These are phyloP conservation scores for Centroberyx gerrardi DNA, from an alignment of 2,797 vertebrate species.

Conservation along the genomic window DNA sequence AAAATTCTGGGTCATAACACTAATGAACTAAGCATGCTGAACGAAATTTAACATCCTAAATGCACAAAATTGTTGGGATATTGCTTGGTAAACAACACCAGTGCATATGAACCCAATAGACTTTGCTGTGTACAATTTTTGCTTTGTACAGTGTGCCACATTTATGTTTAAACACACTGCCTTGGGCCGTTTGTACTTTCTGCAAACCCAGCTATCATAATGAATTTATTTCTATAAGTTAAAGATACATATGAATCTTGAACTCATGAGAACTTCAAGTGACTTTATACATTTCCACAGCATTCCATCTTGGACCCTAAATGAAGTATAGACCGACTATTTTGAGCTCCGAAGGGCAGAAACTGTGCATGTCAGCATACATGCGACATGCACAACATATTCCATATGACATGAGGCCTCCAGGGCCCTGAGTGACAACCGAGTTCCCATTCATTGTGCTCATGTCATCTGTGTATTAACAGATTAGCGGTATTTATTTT, in stretches of 20 bases:
- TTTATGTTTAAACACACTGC: constrained; percentile 24
- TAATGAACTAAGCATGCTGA: too few species aligned
- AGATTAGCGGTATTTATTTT: constrained; percentile 25
- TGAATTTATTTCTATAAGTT: constrained; percentile 29
- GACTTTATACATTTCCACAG: neutral
- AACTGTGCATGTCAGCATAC: neutral
- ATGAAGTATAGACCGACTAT: neutral
- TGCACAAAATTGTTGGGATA: too few species aligned
- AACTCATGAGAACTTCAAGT: neutral
- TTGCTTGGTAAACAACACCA: too few species aligned
- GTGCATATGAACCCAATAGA: neutral
- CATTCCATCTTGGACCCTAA: neutral
- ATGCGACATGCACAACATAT: neutral
- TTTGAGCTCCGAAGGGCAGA: neutral
- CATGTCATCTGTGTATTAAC: constrained; percentile 15
- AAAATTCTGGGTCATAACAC: too few species aligned
- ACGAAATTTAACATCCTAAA: too few species aligned
- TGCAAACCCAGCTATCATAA: constrained; percentile 20
- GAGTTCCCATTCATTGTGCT: neutral
- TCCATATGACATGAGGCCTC: constrained; percentile 15
- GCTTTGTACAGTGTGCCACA: neutral
- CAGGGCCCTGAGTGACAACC: neutral
- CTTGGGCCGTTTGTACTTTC: constrained; percentile 30
- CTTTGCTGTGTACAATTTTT: neutral
- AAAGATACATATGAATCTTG: neutral